Evolutionary conservation across 2,797 vertebrate genomes (phyloP).

Genomic region (Anabacerthia variegaticeps): DNA sequence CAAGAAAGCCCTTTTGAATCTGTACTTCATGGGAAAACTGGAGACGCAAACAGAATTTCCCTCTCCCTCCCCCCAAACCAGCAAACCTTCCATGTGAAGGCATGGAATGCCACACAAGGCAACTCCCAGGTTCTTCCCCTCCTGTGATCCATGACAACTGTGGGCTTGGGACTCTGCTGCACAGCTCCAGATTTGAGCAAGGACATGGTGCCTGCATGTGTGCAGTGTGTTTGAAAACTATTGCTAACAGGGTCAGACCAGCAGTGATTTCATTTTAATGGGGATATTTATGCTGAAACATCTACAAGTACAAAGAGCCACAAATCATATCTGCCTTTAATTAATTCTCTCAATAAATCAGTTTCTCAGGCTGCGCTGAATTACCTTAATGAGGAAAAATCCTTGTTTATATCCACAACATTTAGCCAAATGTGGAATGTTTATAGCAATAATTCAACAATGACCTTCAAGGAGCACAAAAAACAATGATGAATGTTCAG

Average conservation of each 20-base stretch:
- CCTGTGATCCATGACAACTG: background rate
- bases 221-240: background rate
- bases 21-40: background rate
- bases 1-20: background rate
- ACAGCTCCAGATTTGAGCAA: background rate
- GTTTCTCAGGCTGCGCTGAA: slow-evolving; percentile 29
- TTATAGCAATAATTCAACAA: slow-evolving; percentile 61
- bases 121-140: background rate
- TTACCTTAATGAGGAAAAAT: slow-evolving; percentile 66
- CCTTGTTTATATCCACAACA: slow-evolving; percentile 63
- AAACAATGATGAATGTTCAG: slow-evolving; percentile 57
- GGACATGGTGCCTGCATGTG: background rate
- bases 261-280: slow-evolving; percentile 49
- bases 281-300: slow-evolving; percentile 44
- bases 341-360: slow-evolving; percentile 62
- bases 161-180: background rate
- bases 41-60: background rate
- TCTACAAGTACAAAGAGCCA: slow-evolving; percentile 27
- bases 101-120: fast-evolving
- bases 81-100: background rate
- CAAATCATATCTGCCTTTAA: slow-evolving; percentile 55
- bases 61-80: background rate
- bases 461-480: slow-evolving; percentile 66
- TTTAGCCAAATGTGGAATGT: slow-evolving; percentile 64
- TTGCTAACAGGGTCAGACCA: slow-evolving; percentile 15